phyloP scores from a whole-genome alignment of 2,888 invertebrate species.

The Caenorhabditis virilis region DNA sequence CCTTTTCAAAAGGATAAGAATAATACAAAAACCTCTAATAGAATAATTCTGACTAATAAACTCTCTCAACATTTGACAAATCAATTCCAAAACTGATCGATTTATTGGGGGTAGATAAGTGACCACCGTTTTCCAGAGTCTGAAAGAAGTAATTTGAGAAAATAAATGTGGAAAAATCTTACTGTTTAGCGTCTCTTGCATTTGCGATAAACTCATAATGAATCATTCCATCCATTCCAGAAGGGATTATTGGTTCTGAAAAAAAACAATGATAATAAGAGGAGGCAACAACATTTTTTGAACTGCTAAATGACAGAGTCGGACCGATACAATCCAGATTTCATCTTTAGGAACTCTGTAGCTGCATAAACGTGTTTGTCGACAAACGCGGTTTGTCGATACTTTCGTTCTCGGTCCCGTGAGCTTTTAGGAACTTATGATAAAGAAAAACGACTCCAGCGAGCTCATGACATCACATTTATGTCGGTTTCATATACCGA shows the following conservation, averaged over 20 bases:
- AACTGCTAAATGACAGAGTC: neutral
- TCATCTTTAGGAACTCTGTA: too few relatives aligned
- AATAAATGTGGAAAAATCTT: neutral
- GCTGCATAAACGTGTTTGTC: too few relatives aligned
- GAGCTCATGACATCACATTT: too few relatives aligned
- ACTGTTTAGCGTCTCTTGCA: slow-evolving; percentile 11
- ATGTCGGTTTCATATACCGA: too few relatives aligned
- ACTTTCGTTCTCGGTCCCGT: too few relatives aligned
- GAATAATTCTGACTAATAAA: slow-evolving; percentile 34
- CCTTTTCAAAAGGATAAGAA: neutral
- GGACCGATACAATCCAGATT: too few relatives aligned
- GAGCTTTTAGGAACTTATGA: too few relatives aligned
- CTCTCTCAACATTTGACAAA: slow-evolving; percentile 30
- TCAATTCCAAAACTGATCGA: slow-evolving; percentile 23
- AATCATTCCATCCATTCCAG: slow-evolving; percentile 30
- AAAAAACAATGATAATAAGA: too few relatives aligned
- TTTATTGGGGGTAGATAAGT: slow-evolving; percentile 17
- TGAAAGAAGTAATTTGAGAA: slow-evolving; percentile 2
- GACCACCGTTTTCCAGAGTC: slow-evolving; percentile 17
- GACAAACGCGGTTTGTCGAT: too few relatives aligned
- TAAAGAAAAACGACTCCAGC: too few relatives aligned
- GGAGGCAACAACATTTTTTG: too few relatives aligned
- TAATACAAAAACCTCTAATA: slow-evolving; percentile 11
- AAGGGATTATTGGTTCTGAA: slow-evolving; percentile 18
- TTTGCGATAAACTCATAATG: slow-evolving; percentile 25